A percentile compares a stretch with the other conserved stretches of the same genome.
phyloP scores from a whole-genome alignment of 2,888 invertebrate species.

The Drosophila ustulata region DNA sequence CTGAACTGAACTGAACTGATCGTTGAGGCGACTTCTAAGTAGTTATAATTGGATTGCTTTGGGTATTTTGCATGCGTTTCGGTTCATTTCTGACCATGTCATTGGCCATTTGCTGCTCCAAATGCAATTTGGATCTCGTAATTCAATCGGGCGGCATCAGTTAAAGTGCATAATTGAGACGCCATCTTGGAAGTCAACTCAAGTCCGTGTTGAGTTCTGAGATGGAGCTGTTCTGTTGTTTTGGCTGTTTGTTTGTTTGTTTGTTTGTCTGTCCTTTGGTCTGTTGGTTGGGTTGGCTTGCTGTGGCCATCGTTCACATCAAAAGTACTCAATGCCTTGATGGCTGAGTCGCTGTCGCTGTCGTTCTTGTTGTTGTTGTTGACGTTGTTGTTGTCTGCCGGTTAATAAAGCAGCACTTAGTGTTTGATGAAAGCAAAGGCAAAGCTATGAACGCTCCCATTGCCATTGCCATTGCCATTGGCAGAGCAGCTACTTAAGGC shows the following conservation, averaged over 20 bases:
- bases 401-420: constrained; percentile 77
- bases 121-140: constrained; percentile 53
- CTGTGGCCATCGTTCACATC: constrained; percentile 40
- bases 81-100: constrained; percentile 27
- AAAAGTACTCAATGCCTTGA: constrained; percentile 39
- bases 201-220: not conserved
- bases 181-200: constrained; percentile 17
- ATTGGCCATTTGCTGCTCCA: constrained; percentile 42
- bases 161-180: constrained; percentile 65
- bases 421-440: constrained; percentile 47
- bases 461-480: constrained; percentile 31
- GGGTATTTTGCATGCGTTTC: constrained; percentile 20
- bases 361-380: constrained; percentile 21
- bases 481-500: constrained; percentile 54
- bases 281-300: constrained; percentile 32
- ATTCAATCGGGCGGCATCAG: constrained; percentile 47
- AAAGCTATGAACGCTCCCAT: constrained; percentile 28
- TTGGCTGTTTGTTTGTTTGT: not conserved
- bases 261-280: constrained; percentile 31
- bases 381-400: constrained; percentile 40
- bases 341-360: constrained; percentile 25
- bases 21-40: constrained; percentile 4
- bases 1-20: constrained; percentile 42
- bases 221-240: constrained; percentile 17
- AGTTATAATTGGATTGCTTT: constrained; percentile 26